Evolutionary conservation across 1,140 invertebrate species (phyloP).

Genomic region (Trialeurodes vaporariorum): DNA sequence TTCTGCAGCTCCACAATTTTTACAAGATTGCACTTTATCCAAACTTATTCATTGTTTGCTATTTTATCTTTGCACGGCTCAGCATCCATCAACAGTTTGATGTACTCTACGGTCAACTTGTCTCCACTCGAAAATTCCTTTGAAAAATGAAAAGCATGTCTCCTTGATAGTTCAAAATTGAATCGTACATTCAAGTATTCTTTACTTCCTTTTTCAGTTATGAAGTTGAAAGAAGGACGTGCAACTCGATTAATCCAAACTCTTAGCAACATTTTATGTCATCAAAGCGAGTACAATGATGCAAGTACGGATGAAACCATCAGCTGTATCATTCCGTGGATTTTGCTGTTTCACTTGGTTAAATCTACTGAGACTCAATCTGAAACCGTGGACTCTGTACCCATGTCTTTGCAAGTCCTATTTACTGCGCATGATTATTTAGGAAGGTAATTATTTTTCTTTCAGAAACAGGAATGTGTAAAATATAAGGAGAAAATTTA

Average conservation of each 20-base stretch:
- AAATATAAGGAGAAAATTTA: too few relatives aligned
- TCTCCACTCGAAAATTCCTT: too few relatives aligned
- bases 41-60: too few relatives aligned
- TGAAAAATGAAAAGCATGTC: too few relatives aligned
- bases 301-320: conserved; percentile 10
- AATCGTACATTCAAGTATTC: background rate
- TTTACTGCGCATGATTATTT: conserved; percentile 77
- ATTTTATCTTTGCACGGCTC: too few relatives aligned
- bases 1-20: too few relatives aligned
- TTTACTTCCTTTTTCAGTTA: conserved; percentile 16
- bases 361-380: conserved; percentile 37
- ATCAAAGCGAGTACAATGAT: conserved; percentile 54
- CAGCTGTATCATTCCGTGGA: conserved; percentile 64
- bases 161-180: too few relatives aligned
- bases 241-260: conserved; percentile 56
- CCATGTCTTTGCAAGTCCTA: conserved; percentile 62
- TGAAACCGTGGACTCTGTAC: conserved; percentile 44
- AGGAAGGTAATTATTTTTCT: conserved; percentile 45
- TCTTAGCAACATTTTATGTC: conserved; percentile 56
- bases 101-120: too few relatives aligned
- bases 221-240: conserved; percentile 39
- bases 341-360: conserved; percentile 65
- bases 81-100: too few relatives aligned
- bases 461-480: too few relatives aligned
- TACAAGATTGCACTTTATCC: too few relatives aligned